Evolutionary conservation across 1,140 invertebrate genomes (phyloP).

Genomic region (Drosophila orosa): DNA sequence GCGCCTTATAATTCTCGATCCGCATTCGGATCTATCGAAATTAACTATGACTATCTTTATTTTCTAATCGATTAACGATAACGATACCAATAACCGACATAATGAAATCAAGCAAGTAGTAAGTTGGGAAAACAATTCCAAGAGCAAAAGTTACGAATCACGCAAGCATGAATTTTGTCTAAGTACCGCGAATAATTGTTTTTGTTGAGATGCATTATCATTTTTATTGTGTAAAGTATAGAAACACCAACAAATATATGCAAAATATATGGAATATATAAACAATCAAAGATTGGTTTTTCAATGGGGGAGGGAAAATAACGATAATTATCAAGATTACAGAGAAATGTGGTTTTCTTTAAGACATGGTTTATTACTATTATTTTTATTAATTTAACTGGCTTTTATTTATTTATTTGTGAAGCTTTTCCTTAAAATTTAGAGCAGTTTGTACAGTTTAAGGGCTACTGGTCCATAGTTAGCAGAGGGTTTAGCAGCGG

Average conservation of each 20-base stretch:
- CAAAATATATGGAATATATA: conserved; percentile 54
- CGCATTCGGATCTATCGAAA: conserved; percentile 40
- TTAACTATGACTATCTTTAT: conserved; percentile 50
- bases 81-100: conserved; percentile 34
- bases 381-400: background rate
- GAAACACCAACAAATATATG: conserved; percentile 47
- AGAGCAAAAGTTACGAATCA: conserved; percentile 46
- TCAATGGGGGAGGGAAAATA: background rate
- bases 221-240: conserved; percentile 53
- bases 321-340: background rate
- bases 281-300: conserved; percentile 5
- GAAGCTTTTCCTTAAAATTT: background rate
- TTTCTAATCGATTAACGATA: conserved; percentile 45
- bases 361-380: background rate
- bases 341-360: background rate
- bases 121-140: conserved; percentile 35
- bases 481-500: background rate
- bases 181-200: conserved; percentile 49
- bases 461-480: background rate
- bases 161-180: conserved; percentile 47
- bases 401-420: background rate
- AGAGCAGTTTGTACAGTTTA: no score
- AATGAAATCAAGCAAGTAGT: conserved; percentile 32
- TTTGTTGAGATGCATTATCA: conserved; percentile 53
- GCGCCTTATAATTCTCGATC: conserved; percentile 37